Percentiles rank a stretch among this genome's conserved stretches.
These are phyloP conservation scores for Channa maculata DNA, from an alignment of 2,113 vertebrate genomes.

Conservation along the genomic window DNA sequence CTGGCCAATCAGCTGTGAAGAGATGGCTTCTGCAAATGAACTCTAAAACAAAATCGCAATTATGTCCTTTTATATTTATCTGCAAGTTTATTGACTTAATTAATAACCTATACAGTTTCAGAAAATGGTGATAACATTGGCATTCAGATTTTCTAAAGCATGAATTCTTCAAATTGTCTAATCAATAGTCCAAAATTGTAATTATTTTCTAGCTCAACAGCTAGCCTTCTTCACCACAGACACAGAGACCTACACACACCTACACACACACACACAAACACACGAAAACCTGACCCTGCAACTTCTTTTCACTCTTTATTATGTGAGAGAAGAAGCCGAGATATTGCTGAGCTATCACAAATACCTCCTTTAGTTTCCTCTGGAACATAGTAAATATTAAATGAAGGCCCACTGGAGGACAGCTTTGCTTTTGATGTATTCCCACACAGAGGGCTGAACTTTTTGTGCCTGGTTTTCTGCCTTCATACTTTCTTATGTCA, in stretches of 20 bases:
- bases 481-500: constrained; percentile 13
- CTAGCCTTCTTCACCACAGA: constrained; percentile 27
- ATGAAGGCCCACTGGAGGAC: constrained; percentile 21
- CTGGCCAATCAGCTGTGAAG: not conserved
- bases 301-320: constrained; percentile 44
- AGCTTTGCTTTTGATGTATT: constrained; percentile 34
- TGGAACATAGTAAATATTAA: constrained; percentile 24
- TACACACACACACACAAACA: constrained; percentile 26
- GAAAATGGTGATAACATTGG: no score
- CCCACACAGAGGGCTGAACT: constrained; percentile 9
- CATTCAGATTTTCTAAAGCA: no score
- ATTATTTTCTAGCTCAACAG: constrained; percentile 42
- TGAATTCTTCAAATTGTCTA: not conserved
- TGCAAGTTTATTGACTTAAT: no score
- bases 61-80: no score
- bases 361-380: constrained; percentile 12
- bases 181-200: not conserved
- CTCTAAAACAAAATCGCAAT: not conserved
- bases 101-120: no score
- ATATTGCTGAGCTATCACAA: constrained; percentile 35
- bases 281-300: constrained; percentile 16
- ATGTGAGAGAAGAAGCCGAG: constrained; percentile 20
- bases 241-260: no score
- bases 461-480: not conserved
- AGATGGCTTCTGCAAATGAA: not conserved